Conservation (phyloP, 2,888 invertebrate species). For the Harpalus rubripes region DNA sequence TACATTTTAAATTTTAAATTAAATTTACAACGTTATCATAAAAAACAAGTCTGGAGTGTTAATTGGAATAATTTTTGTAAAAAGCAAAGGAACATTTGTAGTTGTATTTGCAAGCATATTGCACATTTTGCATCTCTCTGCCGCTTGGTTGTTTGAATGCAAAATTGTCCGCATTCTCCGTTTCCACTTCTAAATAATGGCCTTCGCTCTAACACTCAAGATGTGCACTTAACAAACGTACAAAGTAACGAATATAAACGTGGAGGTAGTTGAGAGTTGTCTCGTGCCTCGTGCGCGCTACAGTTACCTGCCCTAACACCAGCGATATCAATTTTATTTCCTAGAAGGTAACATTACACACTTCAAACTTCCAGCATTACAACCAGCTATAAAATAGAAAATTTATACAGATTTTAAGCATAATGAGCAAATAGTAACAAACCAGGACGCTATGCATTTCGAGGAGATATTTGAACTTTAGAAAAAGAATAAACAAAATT, state of each 20-base stretch:
- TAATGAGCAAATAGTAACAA: background rate
- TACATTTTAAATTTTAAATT: background rate
- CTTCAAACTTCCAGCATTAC: background rate
- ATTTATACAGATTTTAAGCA: background rate
- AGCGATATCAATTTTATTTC: constrained; percentile 33
- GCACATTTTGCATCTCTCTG: constrained; percentile 1
- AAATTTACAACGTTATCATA: background rate
- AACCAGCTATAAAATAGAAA: constrained; percentile 4
- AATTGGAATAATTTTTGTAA: background rate
- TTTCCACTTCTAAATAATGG: constrained; percentile 41
- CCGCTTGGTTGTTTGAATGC: background rate
- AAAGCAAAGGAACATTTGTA: background rate
- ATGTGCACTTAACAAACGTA: constrained; percentile 9
- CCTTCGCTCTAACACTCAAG: constrained; percentile 17
- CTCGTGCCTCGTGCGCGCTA: background rate
- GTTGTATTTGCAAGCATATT: background rate
- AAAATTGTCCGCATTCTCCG: constrained; percentile 24
- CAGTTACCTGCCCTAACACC: constrained; percentile 8
- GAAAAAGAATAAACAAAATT: no score
- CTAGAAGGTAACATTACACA: constrained; percentile 1
- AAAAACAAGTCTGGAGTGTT: background rate
- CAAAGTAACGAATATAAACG: constrained; percentile 32
- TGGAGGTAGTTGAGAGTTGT: constrained; percentile 9
- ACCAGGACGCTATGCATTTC: background rate
- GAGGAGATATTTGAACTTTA: no score